Evolutionary conservation across 2,797 vertebrate species (phyloP).

Genomic region (Scyliorhinus canicula): DNA sequence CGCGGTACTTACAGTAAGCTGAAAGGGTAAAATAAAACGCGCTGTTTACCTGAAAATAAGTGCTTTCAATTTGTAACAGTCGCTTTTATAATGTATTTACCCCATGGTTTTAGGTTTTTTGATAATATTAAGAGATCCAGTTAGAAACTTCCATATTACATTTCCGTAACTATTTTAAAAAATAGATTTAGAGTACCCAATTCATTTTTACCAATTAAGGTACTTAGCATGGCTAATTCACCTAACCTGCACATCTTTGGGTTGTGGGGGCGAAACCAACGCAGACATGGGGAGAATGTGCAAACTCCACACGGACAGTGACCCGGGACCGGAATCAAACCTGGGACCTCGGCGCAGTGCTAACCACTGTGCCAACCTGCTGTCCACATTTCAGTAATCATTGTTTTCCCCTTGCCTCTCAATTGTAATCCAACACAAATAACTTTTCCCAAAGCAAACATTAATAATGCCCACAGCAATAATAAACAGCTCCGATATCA

Average conservation of each 20-base stretch:
- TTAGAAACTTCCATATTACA: background rate
- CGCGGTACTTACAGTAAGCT: background rate
- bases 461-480: constrained; percentile 13
- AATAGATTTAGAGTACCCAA: no score
- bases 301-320: no score
- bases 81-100: background rate
- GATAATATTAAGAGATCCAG: background rate
- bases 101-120: background rate
- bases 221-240: no score
- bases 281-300: no score
- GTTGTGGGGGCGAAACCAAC: no score
- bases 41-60: background rate
- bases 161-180: background rate
- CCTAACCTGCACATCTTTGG: no score
- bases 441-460: background rate
- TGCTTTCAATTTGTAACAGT: background rate
- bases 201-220: no score
- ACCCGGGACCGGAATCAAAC: no score
- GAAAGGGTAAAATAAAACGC: background rate
- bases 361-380: no score
- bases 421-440: constrained; percentile 10
- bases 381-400: background rate
- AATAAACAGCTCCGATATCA: background rate
- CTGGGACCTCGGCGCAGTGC: no score
- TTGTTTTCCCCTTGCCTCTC: background rate